Base-by-base conservation (phyloP, 1,140 invertebrate species). In the Pogonognathellus flavescens region DNA sequence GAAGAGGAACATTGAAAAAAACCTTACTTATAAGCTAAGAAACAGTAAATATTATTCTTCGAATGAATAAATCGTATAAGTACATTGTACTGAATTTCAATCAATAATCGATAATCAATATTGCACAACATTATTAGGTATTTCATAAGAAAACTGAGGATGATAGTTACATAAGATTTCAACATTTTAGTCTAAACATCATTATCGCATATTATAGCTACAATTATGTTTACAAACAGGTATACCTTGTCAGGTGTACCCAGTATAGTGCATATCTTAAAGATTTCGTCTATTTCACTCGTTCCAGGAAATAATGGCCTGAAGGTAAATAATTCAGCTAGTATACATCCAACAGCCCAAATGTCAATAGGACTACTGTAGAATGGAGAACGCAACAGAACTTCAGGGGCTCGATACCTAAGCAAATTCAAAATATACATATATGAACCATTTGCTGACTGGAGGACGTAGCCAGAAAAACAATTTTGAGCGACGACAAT, bases 341-440 rank as follows among this genome's bases (percentile, higher is more conserved):
- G 97, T 84, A 99, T 99, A 90, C 98, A 99, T 22, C 86, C 88
- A 41, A 93, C 90, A 0, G 98, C 98, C 98, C 98, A 99, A 84
- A 99, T 94, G 91, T 99, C 99, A 86, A 99, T 99, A 0, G 98
- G 97, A 83, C 97, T 98, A 88, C 95, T 98, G 91, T 99, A 99
- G 72, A 93, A 95, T 0, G 97, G 98, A 0, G 98, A 98, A 89
- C 98, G 95, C 10, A 99, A 92, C 18, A 99, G 91, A 6, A 99
- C 97, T 92, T 99, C 98, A 1, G 97, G 97, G 5, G 97, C 97
- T 89, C 97, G 92, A 90, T 98, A 99, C 93, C 94, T 94, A 84
- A 88, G 88, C 86, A 83, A n/a, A 62, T 13, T 5, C n/a, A 83
- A 85, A 57, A 18, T 31, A 60, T 57, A 57, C n/a, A n/a, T 57